Evolutionary conservation across 2,797 vertebrate genomes (phyloP).

Genomic region (Petrocephalus schoutedeni): DNA sequence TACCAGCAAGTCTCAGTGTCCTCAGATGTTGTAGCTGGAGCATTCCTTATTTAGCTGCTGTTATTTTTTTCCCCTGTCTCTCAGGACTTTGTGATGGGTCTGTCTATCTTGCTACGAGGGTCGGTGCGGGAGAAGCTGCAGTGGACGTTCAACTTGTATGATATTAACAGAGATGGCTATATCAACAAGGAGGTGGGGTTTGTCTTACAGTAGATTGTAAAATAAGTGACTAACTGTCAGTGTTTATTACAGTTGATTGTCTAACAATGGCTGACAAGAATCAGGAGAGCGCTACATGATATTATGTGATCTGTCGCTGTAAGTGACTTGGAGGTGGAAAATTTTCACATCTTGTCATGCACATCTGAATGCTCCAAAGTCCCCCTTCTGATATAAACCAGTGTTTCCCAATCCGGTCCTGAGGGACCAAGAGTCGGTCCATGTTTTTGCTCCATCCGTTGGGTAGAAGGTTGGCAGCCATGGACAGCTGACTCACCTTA

Average conservation of each 20-base stretch:
- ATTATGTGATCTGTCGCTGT: background rate
- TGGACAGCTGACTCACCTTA: background rate
- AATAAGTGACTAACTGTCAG: background rate
- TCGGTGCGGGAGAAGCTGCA: slow-evolving; percentile 88
- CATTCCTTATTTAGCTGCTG: background rate
- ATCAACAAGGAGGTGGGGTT: slow-evolving; percentile 89
- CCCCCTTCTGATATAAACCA: background rate
- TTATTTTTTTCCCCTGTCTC: background rate
- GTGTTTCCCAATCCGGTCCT: background rate
- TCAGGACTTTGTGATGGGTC: slow-evolving; percentile 91
- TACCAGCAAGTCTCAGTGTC: background rate
- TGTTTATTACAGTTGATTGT: background rate
- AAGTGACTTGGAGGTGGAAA: background rate
- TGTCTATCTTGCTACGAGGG: slow-evolving; percentile 86
- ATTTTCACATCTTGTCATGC: background rate
- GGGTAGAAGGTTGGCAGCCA: background rate
- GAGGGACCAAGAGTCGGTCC: background rate
- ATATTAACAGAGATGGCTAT: slow-evolving; percentile 93
- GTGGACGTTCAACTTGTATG: slow-evolving; percentile 96
- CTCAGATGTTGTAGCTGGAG: background rate
- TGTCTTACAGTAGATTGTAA: background rate
- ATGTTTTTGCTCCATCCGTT: background rate
- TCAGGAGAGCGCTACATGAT: background rate
- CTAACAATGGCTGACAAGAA: background rate
- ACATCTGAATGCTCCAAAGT: background rate